Percentiles rank a stretch among this genome's conserved stretches.
Evolutionary conservation across 2,797 vertebrate species (phyloP).

Genomic region (Gambusia yucatana): DNA sequence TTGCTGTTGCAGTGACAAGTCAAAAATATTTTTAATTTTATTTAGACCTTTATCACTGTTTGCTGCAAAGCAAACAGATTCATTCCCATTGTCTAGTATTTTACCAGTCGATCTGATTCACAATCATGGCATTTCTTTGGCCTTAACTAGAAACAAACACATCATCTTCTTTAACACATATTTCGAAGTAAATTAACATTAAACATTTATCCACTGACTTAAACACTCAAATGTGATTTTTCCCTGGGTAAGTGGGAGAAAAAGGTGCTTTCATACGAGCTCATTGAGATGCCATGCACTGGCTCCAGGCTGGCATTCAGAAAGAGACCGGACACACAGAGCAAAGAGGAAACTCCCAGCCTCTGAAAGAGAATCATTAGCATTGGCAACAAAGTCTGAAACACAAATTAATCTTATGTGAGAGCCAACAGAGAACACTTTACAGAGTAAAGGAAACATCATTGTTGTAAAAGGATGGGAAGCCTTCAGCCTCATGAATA

Average conservation of each 20-base stretch:
- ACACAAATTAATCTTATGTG: conserved; percentile 64
- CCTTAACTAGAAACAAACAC: neutral
- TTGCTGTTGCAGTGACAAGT: neutral
- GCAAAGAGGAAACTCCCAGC: conserved; percentile 53
- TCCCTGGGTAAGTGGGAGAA: conserved; percentile 44
- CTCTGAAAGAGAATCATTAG: conserved; percentile 73
- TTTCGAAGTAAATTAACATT: neutral
- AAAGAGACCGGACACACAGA: conserved; percentile 42
- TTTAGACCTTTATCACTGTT: conserved; percentile 19
- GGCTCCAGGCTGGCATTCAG: conserved; percentile 51
- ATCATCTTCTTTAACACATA: neutral
- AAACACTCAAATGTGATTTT: conserved; percentile 25
- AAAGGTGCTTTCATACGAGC: conserved; percentile 61
- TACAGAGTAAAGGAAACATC: conserved; percentile 55
- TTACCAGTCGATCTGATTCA: neutral
- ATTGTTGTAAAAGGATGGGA: conserved; percentile 46
- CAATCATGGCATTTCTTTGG: neutral
- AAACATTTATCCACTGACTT: conserved; percentile 34
- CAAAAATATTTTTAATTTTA: conserved; percentile 26
- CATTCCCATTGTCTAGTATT: conserved; percentile 5
- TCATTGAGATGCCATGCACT: conserved; percentile 76
- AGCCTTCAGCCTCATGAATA: conserved; percentile 52
- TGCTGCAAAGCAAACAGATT: conserved; percentile 16
- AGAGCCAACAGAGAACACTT: conserved; percentile 57
- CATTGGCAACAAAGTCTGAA: conserved; percentile 63